Evolutionary conservation across 2,797 vertebrate genomes (phyloP), one percentile per base, ranked within the genome.

Genomic region (Melanotaenia boesemani): DNA sequence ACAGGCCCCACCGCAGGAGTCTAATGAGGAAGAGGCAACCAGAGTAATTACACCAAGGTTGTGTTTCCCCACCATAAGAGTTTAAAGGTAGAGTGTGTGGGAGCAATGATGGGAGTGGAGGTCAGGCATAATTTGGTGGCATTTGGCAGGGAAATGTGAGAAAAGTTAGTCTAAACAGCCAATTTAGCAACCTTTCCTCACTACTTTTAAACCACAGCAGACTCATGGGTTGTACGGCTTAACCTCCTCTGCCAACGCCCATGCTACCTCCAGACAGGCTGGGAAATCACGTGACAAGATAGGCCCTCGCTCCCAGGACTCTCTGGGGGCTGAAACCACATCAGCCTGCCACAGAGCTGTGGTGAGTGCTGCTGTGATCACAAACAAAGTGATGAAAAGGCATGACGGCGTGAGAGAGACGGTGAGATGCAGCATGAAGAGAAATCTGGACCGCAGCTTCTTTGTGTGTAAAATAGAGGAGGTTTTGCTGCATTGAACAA

Each of bases 11-110:
- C 91, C 86, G 13, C 91, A 91, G 85, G 88, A 91, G 77, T 82
- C 86, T 90, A 92, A 91, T 77, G 84, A 91, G 86, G 83, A 77
- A 81, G 84, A 84, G 77, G 72, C 87, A 89, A 87, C 78, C 70
- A 20, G 80, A 73, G 77, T 89, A 90, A 91, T 93, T 92, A 79
- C 80, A 77, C 71, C 60, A 84, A 90, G 86, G 84, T 83, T 57
- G 67, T 44, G 77, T 70, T 83, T 79, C 80, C 70, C 79, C 76
- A 32, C 66, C 77, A 34, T 75, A 50, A 61, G 55, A 86, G 76
- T 69, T 56, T 28, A 66, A 79, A 83, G 86, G 81, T 83, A 73
- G 24, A 64, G 64, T 28, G 30, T 15, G 64, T 28, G 24, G 44
- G 37, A 39, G 63, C 22, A 7, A 50, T 4, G 24, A 65, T 57